Conservation (phyloP, 2,888 invertebrate species). For the Leucophora obtusa region DNA sequence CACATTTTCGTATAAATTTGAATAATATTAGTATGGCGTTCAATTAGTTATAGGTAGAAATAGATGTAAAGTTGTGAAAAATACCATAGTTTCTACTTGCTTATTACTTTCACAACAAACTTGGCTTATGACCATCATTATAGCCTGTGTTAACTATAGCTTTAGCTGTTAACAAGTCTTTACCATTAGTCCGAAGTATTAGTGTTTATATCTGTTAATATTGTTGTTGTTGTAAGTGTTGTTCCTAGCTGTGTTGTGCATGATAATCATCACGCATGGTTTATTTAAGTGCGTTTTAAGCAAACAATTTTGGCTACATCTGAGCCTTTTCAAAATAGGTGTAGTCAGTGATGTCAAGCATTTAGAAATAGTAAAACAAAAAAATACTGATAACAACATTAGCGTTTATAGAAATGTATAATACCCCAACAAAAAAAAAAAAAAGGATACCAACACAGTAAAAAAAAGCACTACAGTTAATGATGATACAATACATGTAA, state of each 20-base stretch:
- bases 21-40: constrained; percentile 1
- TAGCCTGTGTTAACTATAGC: not conserved
- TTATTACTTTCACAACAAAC: not conserved
- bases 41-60: constrained; percentile 23
- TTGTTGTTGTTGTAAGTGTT: not conserved
- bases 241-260: constrained; percentile 19
- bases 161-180: not conserved
- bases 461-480: too few relatives aligned
- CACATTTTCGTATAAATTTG: constrained; percentile 14
- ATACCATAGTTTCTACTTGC: not conserved
- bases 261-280: constrained; percentile 43
- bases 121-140: constrained; percentile 8
- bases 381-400: too few relatives aligned
- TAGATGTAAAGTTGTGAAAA: constrained; percentile 26
- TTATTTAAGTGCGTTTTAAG: constrained; percentile 30
- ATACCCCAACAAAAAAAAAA: too few relatives aligned
- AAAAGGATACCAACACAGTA: too few relatives aligned
- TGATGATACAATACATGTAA: too few relatives aligned
- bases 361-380: too few relatives aligned
- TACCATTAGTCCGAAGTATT: not conserved
- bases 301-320: constrained; percentile 24
- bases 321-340: not conserved
- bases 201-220: not conserved
- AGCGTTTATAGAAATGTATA: too few relatives aligned
- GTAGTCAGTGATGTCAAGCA: not conserved